Evolutionary conservation across 2,888 invertebrate genomes (phyloP), one percentile per base, ranked within the genome.

Genomic region (Azorinus chamasolen): DNA sequence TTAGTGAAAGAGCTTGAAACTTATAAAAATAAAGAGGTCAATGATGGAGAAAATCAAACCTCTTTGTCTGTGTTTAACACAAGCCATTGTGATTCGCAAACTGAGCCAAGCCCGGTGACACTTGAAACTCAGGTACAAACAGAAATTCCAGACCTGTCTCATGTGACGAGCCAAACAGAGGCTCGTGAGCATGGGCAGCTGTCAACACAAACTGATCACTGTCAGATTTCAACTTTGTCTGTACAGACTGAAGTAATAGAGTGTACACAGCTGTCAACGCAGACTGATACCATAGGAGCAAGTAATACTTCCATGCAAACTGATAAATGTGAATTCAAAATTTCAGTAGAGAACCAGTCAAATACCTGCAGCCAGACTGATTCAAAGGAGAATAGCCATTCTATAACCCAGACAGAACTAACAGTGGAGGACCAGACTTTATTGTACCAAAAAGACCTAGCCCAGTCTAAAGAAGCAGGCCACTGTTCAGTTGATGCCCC

Each of bases 41-140:
- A 20, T 39, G 50, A 22, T 27, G 45, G 25, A 57, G 58, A 63
- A 37, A 57, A 39, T 32, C 81, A 81, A 32, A 77, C 81, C n/a
- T 46, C 55, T 16, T 37, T 58, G 24, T 77, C 73, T 32, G 6
- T 73, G 51, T 69, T 69, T 51, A 53, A 43, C 55, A 32, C 58
- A 3, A 51, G 51, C 39, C 62, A 80, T 58, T 73, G 51, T 63
- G 85, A 83, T 48, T 51, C 75, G 22, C 83, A 83, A 45, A 83
- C 81, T 46, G 71, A 69, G 14, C 48, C 66, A 10, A 37, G 22
- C 24, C 61, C 78, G 14, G 68, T 55, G 22, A 62, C 58, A 45
- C 37, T 58, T 43, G 72, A 68, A 22, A 73, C 65, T 48, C 54
- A 78, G 24, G 69, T 64, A 45, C 78, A 77, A 46, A 77, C 77